A percentile compares a stretch with the other conserved stretches of the same genome.
Conservation (phyloP, 2,113 vertebrate genomes). For the Amphilophus citrinellus region DNA sequence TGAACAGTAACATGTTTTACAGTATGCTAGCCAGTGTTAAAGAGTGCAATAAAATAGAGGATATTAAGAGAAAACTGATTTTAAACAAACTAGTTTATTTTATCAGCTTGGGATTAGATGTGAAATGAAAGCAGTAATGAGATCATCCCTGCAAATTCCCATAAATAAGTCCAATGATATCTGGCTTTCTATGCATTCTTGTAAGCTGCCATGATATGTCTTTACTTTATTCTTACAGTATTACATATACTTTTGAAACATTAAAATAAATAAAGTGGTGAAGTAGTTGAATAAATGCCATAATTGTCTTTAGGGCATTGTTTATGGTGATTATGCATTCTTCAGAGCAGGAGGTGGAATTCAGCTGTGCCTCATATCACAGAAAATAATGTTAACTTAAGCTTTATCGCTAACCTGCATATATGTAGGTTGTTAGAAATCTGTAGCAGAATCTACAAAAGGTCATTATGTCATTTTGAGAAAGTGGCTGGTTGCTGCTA, state of each 20-base stretch:
- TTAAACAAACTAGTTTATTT: background rate
- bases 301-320: constrained; percentile 55
- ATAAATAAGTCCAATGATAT: constrained; percentile 13
- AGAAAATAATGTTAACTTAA: constrained; percentile 45
- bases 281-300: constrained; percentile 18
- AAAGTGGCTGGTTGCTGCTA: constrained; percentile 49
- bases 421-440: constrained; percentile 31
- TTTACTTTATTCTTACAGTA: background rate
- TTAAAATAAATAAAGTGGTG: background rate
- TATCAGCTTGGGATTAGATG: background rate
- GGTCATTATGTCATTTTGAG: constrained; percentile 44
- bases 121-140: background rate
- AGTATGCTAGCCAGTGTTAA: background rate
- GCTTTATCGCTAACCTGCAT: constrained; percentile 38
- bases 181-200: background rate
- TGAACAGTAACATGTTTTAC: background rate
- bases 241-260: constrained; percentile 20
- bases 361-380: constrained; percentile 47
- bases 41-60: background rate
- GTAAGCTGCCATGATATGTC: background rate
- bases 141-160: background rate
- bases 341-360: constrained; percentile 42
- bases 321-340: constrained; percentile 65
- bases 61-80: background rate
- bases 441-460: constrained; percentile 46